Evolutionary conservation across 2,797 vertebrate species (phyloP).

Genomic region (Lepilemur ruficaudatus): DNA sequence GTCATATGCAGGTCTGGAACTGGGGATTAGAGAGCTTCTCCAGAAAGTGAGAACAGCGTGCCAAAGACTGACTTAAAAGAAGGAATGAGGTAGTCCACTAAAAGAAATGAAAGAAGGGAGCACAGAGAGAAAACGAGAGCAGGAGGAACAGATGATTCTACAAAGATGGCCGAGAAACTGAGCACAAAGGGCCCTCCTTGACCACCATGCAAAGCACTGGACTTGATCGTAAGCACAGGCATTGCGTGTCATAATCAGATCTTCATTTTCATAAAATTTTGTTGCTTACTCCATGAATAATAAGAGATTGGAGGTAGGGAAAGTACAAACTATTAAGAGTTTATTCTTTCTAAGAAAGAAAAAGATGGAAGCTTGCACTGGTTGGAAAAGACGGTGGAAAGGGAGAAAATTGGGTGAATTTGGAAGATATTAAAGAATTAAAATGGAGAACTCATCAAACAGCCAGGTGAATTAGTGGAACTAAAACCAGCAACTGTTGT

Average conservation of each 20-base stretch:
- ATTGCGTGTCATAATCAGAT: background rate
- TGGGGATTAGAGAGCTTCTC: background rate
- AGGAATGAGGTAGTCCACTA: background rate
- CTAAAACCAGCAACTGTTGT: background rate
- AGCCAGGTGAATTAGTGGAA: background rate
- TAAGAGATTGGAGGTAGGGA: background rate
- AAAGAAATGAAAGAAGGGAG: background rate
- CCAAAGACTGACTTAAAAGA: background rate
- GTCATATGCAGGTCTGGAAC: no score
- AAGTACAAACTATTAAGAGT: background rate
- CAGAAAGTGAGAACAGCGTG: background rate
- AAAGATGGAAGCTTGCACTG: background rate
- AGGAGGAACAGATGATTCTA: background rate
- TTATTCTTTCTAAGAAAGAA: background rate
- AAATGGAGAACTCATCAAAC: background rate
- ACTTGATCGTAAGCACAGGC: background rate
- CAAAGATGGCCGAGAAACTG: background rate
- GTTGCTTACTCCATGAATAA: background rate
- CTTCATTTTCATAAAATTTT: background rate
- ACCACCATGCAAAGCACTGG: background rate
- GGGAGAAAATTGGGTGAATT: background rate
- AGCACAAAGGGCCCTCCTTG: no score
- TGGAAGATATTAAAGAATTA: conserved; percentile 12
- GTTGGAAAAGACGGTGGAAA: background rate
- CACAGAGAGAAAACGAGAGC: background rate